phyloP scores from a whole-genome alignment of 2,888 invertebrate species.

The Dryobotodes eremita region DNA sequence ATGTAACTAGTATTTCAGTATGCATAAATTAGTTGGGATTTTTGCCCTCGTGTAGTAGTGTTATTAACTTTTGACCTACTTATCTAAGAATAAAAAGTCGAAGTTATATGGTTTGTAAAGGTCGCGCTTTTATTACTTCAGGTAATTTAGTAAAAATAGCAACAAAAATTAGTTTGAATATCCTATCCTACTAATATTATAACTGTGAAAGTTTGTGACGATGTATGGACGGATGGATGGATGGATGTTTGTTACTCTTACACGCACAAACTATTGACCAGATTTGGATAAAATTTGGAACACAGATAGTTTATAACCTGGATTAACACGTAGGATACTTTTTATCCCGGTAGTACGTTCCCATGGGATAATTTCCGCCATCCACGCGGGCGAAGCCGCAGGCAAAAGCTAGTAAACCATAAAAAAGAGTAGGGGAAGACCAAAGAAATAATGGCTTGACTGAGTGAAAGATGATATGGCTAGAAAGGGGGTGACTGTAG shows the following conservation, averaged over 20 bases:
- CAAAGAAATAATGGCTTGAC: not conserved
- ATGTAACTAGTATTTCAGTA: conserved; percentile 10
- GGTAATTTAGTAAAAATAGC: not conserved
- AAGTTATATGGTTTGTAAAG: not conserved
- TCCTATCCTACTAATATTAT: too few relatives aligned
- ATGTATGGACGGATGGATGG: too few relatives aligned
- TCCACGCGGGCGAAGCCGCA: too few relatives aligned
- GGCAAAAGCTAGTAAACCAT: too few relatives aligned
- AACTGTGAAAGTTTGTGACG: too few relatives aligned
- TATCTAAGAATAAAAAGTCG: not conserved
- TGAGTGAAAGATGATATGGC: not conserved
- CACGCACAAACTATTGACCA: too few relatives aligned
- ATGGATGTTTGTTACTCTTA: too few relatives aligned
- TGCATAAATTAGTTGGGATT: not conserved
- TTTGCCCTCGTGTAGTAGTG: not conserved
- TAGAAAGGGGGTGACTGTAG: not conserved
- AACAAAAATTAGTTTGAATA: not conserved
- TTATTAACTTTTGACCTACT: not conserved
- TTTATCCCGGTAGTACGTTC: too few relatives aligned
- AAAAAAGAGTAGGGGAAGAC: not conserved
- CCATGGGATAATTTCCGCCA: too few relatives aligned
- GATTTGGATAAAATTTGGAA: too few relatives aligned
- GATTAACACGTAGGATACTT: too few relatives aligned
- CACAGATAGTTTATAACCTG: too few relatives aligned
- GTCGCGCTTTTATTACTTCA: not conserved